Percentiles rank a stretch among this genome's conserved stretches.
Conservation (phyloP, 1,140 invertebrate species). For the Branchinecta lynchi region DNA sequence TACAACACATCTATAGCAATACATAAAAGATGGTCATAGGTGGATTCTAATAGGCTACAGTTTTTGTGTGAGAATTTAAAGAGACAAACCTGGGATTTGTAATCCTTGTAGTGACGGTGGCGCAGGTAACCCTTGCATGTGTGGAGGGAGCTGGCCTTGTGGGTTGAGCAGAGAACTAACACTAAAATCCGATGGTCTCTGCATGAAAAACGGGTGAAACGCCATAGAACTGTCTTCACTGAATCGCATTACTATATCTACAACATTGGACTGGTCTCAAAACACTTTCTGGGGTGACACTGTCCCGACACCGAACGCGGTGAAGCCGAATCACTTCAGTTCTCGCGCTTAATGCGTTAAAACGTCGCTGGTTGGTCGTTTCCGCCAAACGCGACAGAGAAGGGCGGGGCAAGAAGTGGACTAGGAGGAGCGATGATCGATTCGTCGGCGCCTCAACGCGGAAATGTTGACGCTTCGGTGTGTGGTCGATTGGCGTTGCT, state of each 20-base stretch:
- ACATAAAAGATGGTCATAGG: no score
- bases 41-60: no score
- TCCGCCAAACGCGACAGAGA: background rate
- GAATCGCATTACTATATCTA: slow-evolving; percentile 7
- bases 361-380: background rate
- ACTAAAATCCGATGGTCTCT: slow-evolving; percentile 74
- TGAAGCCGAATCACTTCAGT: slow-evolving; percentile 10
- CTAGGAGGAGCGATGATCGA: background rate
- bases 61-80: no score
- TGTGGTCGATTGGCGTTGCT: slow-evolving; percentile 8
- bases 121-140: slow-evolving; percentile 32
- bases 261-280: background rate
- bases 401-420: background rate
- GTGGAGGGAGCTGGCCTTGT: slow-evolving; percentile 33
- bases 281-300: background rate
- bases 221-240: slow-evolving; percentile 29
- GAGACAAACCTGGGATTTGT: slow-evolving; percentile 21
- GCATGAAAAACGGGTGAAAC: slow-evolving; percentile 41
- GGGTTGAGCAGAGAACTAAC: slow-evolving; percentile 68
- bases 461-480: background rate
- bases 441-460: background rate
- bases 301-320: background rate
- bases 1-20: no score
- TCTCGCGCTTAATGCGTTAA: slow-evolving; percentile 1
- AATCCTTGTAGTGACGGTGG: slow-evolving; percentile 29